Percentiles rank a stretch among this genome's conserved stretches.
Evolutionary conservation across 2,113 vertebrate genomes (phyloP).

Genomic region (Scopus umbretta): DNA sequence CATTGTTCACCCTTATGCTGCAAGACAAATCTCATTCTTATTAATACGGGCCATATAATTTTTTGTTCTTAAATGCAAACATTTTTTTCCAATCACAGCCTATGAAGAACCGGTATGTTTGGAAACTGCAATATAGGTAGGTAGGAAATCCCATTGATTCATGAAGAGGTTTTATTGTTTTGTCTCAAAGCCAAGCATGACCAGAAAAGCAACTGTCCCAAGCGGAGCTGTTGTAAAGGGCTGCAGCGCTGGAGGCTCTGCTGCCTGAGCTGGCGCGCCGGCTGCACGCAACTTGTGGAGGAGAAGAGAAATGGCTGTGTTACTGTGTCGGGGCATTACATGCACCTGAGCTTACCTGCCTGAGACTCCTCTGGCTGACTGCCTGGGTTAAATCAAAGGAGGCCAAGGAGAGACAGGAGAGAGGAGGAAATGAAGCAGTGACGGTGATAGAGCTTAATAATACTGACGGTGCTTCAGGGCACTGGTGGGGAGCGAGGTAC

Average conservation of each 20-base stretch:
- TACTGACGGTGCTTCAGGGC: neutral
- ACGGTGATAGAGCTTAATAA: neutral
- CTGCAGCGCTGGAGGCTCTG: fast-evolving
- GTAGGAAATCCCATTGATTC: neutral
- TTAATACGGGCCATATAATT: neutral
- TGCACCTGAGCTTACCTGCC: neutral
- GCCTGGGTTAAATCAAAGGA: neutral
- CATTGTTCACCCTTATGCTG: neutral
- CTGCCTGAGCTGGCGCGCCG: fast-evolving
- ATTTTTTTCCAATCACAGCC: neutral
- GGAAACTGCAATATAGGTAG: neutral
- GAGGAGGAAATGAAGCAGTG: neutral
- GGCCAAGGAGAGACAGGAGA: neutral
- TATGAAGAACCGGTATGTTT: neutral
- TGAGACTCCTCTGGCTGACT: neutral
- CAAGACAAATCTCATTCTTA: neutral
- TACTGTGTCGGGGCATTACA: neutral
- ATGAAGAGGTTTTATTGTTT: neutral
- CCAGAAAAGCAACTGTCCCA: neutral
- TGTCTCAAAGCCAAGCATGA: neutral
- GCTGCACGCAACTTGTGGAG: neutral
- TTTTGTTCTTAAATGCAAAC: neutral
- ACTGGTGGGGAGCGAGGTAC: fast-evolving
- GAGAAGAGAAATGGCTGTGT: neutral
- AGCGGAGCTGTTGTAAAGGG: neutral